phyloP scores from a whole-genome alignment of 2,888 invertebrate genomes.

The Trachelus troglodyta region DNA sequence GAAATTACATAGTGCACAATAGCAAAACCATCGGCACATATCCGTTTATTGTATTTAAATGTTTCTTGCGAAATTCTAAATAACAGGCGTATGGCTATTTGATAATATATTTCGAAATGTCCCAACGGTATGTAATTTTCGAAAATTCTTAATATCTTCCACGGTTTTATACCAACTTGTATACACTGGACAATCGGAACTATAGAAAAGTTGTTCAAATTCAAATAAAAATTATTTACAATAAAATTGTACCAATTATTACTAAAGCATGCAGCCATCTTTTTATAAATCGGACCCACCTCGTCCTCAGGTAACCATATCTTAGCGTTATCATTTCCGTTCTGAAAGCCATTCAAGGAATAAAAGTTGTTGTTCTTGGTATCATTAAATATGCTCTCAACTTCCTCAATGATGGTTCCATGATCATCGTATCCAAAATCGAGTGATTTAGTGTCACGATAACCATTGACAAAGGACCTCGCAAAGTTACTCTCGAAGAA shows the following conservation, averaged over 20 bases:
- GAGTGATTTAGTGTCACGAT: slow-evolving; percentile 63
- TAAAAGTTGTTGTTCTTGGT: slow-evolving; percentile 43
- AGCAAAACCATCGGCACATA: slow-evolving; percentile 22
- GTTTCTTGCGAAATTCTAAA: not conserved
- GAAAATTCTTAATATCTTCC: not conserved
- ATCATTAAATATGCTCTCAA: slow-evolving; percentile 26
- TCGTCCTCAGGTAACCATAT: not conserved
- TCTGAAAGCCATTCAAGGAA: slow-evolving; percentile 34
- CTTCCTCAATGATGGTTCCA: slow-evolving; percentile 35
- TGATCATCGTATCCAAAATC: slow-evolving; percentile 57
- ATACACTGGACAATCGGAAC: not conserved
- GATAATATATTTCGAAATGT: not conserved
- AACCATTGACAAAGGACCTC: slow-evolving; percentile 67
- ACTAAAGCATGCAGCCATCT: not conserved
- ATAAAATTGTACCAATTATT: not conserved
- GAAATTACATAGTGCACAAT: slow-evolving; percentile 8
- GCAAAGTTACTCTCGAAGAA: slow-evolving; percentile 71
- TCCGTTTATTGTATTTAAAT: slow-evolving; percentile 35
- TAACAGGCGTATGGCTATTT: not conserved
- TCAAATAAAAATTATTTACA: too few relatives aligned
- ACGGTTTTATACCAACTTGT: not conserved
- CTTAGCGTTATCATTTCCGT: not conserved
- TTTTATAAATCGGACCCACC: not conserved
- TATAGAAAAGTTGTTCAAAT: not conserved
- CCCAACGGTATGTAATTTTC: not conserved